phyloP scores from a whole-genome alignment of 1,140 invertebrate species.

The Muscidifurax raptorellus region DNA sequence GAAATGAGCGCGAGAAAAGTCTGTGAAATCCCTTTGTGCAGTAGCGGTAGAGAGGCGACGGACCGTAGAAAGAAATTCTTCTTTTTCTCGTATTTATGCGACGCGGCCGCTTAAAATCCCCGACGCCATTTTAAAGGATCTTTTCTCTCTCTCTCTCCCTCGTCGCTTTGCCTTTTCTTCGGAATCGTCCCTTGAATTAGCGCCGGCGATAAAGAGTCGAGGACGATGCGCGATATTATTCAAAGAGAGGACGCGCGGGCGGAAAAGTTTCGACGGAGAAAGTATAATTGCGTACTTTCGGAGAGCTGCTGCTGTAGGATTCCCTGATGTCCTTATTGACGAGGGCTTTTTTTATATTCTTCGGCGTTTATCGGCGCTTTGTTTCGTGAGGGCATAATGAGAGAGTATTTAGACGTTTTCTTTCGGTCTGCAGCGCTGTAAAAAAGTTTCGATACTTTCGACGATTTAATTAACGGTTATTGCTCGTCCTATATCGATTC shows the following conservation, averaged over 20 bases:
- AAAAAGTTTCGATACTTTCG: neutral
- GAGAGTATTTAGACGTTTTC: neutral
- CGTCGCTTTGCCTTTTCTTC: neutral
- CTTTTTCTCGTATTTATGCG: conserved; percentile 16
- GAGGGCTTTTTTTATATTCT: neutral
- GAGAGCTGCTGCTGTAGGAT: no score
- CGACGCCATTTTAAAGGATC: conserved; percentile 6
- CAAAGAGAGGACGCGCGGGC: no score
- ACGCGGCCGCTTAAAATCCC: neutral
- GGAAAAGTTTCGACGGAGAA: neutral
- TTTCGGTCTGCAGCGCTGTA: neutral
- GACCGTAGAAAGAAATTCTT: neutral
- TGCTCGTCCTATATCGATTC: neutral
- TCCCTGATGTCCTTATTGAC: neutral
- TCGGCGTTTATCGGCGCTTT: neutral
- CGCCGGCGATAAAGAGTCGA: neutral
- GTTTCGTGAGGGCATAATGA: neutral
- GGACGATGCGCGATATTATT: neutral
- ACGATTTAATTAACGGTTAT: neutral
- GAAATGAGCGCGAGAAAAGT: conserved; percentile 44
- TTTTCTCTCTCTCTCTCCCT: neutral
- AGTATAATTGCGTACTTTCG: conserved; percentile 26
- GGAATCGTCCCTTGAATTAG: conserved; percentile 16
- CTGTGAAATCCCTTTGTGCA: conserved; percentile 20
- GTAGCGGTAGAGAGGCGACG: neutral